Percentiles rank a stretch among this genome's conserved stretches.
These are phyloP conservation scores for Delphinus delphis DNA, from an alignment of 2,113 vertebrate genomes.

Conservation along the genomic window DNA sequence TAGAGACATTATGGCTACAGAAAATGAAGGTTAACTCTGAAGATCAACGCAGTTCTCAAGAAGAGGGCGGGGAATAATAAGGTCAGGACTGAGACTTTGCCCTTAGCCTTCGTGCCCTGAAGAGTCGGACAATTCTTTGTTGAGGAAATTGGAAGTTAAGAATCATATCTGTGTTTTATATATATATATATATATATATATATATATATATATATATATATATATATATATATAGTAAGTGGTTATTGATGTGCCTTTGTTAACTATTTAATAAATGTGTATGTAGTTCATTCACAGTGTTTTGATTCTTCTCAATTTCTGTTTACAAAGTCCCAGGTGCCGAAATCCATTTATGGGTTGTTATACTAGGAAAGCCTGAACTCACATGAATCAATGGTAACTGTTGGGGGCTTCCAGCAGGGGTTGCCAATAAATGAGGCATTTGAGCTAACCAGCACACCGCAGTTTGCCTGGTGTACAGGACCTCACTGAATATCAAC, in stretches of 20 bases:
- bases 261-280: conserved; percentile 62
- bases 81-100: background rate
- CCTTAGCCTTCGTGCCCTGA: conserved; percentile 24
- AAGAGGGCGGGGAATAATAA: background rate
- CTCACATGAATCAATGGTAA: background rate
- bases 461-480: background rate
- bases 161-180: conserved; percentile 29
- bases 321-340: background rate
- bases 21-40: background rate
- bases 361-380: background rate
- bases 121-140: background rate
- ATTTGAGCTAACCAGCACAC: background rate
- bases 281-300: conserved; percentile 38
- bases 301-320: conserved; percentile 32
- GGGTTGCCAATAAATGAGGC: background rate
- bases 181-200: background rate
- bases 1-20: background rate
- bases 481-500: background rate
- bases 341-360: background rate
- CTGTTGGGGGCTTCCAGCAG: background rate
- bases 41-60: background rate
- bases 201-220: background rate
- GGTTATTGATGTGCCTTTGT: conserved; percentile 57
- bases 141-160: conserved; percentile 24
- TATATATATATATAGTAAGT: background rate